These are phyloP conservation scores for Corella eumyota DNA, from an alignment of 23 tunicate genomes.

Conservation along the genomic window DNA sequence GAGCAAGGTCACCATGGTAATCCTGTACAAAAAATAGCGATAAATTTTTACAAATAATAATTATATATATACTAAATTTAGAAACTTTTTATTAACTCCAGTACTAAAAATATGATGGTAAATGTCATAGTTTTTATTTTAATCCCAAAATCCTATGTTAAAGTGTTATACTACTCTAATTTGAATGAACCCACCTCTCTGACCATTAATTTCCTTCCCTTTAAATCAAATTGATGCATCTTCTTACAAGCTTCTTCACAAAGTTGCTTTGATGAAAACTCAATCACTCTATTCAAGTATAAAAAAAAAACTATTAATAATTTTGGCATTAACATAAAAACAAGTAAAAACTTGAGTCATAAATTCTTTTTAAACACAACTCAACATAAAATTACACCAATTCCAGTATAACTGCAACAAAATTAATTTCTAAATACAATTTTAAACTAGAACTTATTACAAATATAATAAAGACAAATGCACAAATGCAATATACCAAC, in stretches of 20 bases:
- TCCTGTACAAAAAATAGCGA: slow-evolving; percentile 38
- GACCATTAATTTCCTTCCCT: slow-evolving; percentile 59
- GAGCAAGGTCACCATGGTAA: slow-evolving; percentile 52
- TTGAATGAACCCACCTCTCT: slow-evolving; percentile 28
- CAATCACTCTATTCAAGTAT: slow-evolving; percentile 45
- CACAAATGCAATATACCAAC: slow-evolving; percentile 1
- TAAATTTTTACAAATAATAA: no score
- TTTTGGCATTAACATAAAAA: not conserved
- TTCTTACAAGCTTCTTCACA: slow-evolving; percentile 59
- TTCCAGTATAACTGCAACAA: no score
- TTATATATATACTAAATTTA: not conserved
- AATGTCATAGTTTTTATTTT: no score
- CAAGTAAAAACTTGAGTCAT: no score
- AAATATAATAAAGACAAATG: not conserved
- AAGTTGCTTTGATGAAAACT: slow-evolving; percentile 54
- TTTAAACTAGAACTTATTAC: not conserved
- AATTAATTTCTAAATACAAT: not conserved
- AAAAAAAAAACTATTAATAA: not conserved
- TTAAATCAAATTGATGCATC: slow-evolving; percentile 61
- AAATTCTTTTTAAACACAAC: no score
- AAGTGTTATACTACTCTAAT: no score
- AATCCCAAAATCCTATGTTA: no score
- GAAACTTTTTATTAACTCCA: not conserved
- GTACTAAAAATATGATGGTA: no score
- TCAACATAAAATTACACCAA: no score